Base-by-base conservation (phyloP, 2,113 vertebrate genomes). In the Myotis brandtii region DNA sequence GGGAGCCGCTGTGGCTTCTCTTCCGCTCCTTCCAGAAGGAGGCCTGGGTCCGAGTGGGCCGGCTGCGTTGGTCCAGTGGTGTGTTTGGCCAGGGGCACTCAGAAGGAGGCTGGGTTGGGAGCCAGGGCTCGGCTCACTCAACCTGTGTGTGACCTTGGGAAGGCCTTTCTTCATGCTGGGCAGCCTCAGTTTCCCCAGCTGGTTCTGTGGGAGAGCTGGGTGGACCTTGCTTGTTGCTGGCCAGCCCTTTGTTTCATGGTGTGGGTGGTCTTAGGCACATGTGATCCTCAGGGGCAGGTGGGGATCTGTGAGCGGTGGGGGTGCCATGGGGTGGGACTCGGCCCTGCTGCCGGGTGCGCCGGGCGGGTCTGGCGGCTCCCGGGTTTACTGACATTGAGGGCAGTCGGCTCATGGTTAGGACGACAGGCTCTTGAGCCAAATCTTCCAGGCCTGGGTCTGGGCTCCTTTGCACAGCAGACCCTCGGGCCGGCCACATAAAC, bases 351-450 rank as follows among this genome's bases (percentile, higher is more conserved):
- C 16, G 0, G 2, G 64, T 3, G 69, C n/a, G 43, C 0, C 1
- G 30, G 5, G 9, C 0, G 17, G 12, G 9, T 6, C 75, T 18
- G 8, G 25, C 8, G 0, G 40, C 69, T 52, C 25, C 0, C 0
- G 4, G 10, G 20, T 40, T 48, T 10, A 4, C 10, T 12, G 13
- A 20, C 4, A 1, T 2, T 0, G 9, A 30, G 27, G 84, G 37
- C 0, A 0, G 18, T n/a, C 0, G 0, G 27, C 9, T 17, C 46
- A 0, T 9, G 46, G 37, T 20, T 34, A 9, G 12, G 76, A 66
- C 6, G 48, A 48, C 0, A 0, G 59, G n/a, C 32, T 46, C 37
- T 25, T 40, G 43, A 27, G n/a, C 17, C 17, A 6, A 5, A 2
- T 21, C 1, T 1, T 30, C 32, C 20, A 43, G 50, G 40, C 67